Evolutionary conservation across 2,888 invertebrate species (phyloP).

Genomic region (Torymus auratus): DNA sequence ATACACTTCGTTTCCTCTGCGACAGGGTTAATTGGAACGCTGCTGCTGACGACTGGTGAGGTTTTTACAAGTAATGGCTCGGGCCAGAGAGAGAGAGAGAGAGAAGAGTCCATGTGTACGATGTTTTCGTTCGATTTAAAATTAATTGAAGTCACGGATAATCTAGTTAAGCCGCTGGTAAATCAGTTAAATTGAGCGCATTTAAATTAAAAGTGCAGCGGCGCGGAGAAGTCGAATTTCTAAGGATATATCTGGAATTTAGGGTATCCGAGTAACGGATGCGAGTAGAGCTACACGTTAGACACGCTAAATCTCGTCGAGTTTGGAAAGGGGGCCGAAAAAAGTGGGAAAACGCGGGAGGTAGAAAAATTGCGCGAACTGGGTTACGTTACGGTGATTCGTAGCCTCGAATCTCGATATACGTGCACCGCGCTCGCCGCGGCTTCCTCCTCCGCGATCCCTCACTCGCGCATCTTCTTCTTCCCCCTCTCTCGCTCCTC

Average conservation of each 20-base stretch:
- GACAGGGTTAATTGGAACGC: neutral
- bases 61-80: neutral
- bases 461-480: conserved; percentile 4
- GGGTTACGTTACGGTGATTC: conserved; percentile 54
- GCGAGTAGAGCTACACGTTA: neutral
- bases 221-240: no score
- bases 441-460: conserved; percentile 3
- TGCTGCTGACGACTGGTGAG: neutral
- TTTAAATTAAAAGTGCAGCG: no score
- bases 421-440: neutral
- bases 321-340: conserved; percentile 18
- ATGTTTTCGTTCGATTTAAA: no score
- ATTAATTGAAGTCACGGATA: no score
- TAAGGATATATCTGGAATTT: neutral
- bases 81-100: no score
- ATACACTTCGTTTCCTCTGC: no score
- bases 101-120: neutral
- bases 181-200: no score
- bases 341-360: conserved; percentile 14
- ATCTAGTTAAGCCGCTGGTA: no score
- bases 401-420: neutral
- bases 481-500: no score
- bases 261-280: conserved; percentile 37
- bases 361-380: conserved; percentile 20
- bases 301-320: conserved; percentile 35